A percentile compares a stretch with the other conserved stretches of the same genome.
Evolutionary conservation across 2,113 vertebrate genomes (phyloP).

Genomic region (Xiphorhynchus elegans): DNA sequence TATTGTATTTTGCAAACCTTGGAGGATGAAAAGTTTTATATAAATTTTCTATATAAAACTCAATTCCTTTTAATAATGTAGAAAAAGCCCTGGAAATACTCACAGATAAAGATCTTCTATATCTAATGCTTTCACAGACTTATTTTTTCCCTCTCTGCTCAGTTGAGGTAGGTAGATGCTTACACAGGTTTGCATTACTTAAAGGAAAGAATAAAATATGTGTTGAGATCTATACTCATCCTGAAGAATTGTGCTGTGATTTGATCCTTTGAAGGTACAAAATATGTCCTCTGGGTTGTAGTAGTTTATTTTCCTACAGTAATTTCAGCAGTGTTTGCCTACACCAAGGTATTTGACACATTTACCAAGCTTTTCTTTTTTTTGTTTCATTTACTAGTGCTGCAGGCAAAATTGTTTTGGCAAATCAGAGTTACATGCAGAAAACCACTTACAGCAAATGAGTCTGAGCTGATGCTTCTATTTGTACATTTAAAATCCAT

Average conservation of each 20-base stretch:
- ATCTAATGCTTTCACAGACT: neutral
- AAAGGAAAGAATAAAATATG: neutral
- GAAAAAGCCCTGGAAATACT: neutral
- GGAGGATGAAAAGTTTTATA: neutral
- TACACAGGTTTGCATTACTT: neutral
- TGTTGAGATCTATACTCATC: neutral
- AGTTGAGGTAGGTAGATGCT: neutral
- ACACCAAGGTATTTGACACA: neutral
- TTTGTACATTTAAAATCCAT: neutral
- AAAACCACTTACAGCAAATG: neutral
- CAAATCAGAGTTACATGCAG: neutral
- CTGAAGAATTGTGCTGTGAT: neutral
- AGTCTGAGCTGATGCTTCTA: neutral
- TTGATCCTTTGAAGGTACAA: neutral
- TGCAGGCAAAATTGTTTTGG: slow-evolving; percentile 1
- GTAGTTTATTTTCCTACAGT: slow-evolving; percentile 6
- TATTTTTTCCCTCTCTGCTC: neutral
- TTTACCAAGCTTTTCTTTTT: neutral
- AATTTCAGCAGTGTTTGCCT: slow-evolving; percentile 13
- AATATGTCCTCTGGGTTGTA: neutral
- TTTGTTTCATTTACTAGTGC: neutral
- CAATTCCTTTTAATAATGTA: neutral
- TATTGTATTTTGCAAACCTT: neutral
- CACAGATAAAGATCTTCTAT: neutral
- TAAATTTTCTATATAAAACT: neutral